Evolutionary conservation across 2,113 vertebrate genomes (phyloP).

Genomic region (Trichomycterus rosablanca): DNA sequence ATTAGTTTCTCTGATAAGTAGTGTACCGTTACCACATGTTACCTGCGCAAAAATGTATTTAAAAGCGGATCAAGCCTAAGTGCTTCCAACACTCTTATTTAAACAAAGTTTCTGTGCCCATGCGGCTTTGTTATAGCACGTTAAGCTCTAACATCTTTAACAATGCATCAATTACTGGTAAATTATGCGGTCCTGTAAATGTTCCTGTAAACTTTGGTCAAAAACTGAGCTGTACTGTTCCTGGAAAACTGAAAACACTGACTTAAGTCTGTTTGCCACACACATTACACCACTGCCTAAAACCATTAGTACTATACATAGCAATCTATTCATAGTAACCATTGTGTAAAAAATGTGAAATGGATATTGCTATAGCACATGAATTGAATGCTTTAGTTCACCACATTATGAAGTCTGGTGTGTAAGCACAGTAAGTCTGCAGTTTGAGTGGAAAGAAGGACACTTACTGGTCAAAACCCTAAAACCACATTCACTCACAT

Average conservation of each 20-base stretch:
- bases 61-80: too few species aligned
- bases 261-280: neutral
- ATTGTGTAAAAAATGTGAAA: neutral
- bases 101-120: too few species aligned
- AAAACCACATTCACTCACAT: constrained; percentile 3
- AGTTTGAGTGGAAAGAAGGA: constrained; percentile 17
- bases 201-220: constrained; percentile 39
- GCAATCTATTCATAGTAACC: neutral
- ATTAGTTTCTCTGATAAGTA: too few species aligned
- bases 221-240: constrained; percentile 12
- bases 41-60: too few species aligned
- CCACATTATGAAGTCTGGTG: neutral
- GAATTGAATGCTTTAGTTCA: constrained; percentile 12
- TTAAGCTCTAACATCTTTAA: too few species aligned
- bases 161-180: neutral
- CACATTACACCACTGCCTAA: neutral
- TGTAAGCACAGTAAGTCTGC: neutral
- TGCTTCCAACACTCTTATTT: too few species aligned
- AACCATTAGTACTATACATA: neutral
- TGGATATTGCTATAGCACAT: neutral
- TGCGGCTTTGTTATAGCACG: too few species aligned
- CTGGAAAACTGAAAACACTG: constrained; percentile 16
- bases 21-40: too few species aligned
- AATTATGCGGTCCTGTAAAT: neutral
- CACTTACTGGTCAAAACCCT: constrained; percentile 7